Evolutionary conservation across 2,888 invertebrate genomes (phyloP), one percentile per base, ranked within the genome.

Genomic region (Monochamus alternatus): DNA sequence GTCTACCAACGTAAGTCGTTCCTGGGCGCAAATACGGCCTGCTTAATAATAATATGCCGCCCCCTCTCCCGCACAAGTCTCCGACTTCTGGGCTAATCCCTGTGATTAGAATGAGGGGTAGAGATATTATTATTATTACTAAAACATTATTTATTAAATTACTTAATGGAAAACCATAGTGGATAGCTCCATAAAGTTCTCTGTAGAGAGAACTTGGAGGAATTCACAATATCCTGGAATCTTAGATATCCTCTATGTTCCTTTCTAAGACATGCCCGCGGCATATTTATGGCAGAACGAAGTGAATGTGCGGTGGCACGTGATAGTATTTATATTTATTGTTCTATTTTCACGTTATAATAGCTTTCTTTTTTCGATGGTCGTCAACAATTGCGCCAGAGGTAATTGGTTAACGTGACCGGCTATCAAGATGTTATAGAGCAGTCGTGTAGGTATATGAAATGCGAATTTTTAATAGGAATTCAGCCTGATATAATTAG

Each of bases 321-420:
- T 71, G 71, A 63, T 63, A 63, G 52, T 52, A 71, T 71, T 71
- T 71, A 52, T 71, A 71, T 71, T 71, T 71, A 71, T 59, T 71
- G 62, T 71, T 71, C 63, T 51, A 63, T 71, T 71, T 63, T 52
- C 44, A 47, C 62, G 62, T 63, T 63, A 63, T 62, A 47, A 59
- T 63, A 52, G 51, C 31, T 43, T 62, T 38, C 62, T 51, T 71
- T 62, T 71, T 71, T 63, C 52, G 31, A 12, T n/a, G 12, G 44
- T 30, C 44, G 71, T 51, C 14, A 31, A 44, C 59, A 52, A 55
- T 67, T 55, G 22, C 31, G 55, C 43, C 32, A 8, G 32, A 67
- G 67, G 38, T 67, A 55, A 67, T 67, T 67, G 67, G 52, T 67
- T 14, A 38, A 55, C 58, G 51, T 51, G 14, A 47, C 4, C 65